phyloP scores from a whole-genome alignment of 2,797 vertebrate genomes.

The Urosaurus nigricauda region DNA sequence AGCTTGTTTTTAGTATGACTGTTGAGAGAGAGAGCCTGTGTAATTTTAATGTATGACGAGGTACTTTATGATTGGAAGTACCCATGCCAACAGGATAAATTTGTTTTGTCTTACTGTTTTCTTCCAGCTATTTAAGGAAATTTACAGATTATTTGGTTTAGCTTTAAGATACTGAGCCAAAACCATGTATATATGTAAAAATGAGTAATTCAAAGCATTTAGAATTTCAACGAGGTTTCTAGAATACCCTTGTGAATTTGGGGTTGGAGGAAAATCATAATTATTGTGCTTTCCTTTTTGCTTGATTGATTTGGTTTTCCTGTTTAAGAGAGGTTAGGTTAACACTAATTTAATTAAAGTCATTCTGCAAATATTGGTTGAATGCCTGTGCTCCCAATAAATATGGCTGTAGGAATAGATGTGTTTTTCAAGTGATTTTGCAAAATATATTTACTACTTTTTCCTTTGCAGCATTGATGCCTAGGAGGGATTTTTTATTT shows the following conservation, averaged over 20 bases:
- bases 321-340: constrained; percentile 28
- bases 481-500: background rate
- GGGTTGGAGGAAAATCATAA: constrained; percentile 21
- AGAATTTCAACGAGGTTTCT: constrained; percentile 34
- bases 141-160: constrained; percentile 38
- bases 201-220: constrained; percentile 1
- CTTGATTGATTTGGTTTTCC: constrained; percentile 36
- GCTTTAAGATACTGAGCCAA: constrained; percentile 22
- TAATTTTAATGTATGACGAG: constrained; percentile 17
- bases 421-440: constrained; percentile 23
- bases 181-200: constrained; percentile 17
- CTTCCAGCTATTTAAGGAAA: constrained; percentile 26
- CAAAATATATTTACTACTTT: background rate
- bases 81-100: constrained; percentile 17
- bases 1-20: constrained; percentile 17
- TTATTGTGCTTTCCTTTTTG: constrained; percentile 30
- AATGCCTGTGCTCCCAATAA: constrained; percentile 24
- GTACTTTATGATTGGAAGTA: constrained; percentile 1
- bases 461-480: background rate
- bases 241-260: constrained; percentile 28
- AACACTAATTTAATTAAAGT: constrained; percentile 34
- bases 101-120: constrained; percentile 12
- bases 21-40: background rate
- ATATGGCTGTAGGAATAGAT: constrained; percentile 5
- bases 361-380: constrained; percentile 24